Base-by-base conservation (phyloP, 2,888 invertebrate genomes). In the Chromoteleia sp. region DNA sequence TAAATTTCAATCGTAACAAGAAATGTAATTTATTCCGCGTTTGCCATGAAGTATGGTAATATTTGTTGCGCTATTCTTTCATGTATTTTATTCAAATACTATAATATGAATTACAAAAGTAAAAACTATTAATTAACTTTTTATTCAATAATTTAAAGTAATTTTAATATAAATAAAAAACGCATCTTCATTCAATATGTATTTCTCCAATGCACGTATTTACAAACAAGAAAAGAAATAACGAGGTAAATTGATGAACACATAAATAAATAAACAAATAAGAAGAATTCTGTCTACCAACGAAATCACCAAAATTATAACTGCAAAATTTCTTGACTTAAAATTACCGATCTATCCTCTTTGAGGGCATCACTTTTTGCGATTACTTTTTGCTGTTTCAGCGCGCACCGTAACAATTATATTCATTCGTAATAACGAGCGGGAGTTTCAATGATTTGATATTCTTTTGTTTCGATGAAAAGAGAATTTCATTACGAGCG, bases 361-460 rank as follows among this genome's bases (percentile, higher is more conserved):
- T 52, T 17, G 54, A 54, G 33, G 17, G 19, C 19, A 4, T 25
- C 12, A 36, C 30, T 19, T 21, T 21, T 29, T 19, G 17, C 25
- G 29, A 63, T 56, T 74, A 74, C 54, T 74, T 74, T 45, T 56
- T 33, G 54, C 39, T 56, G 61, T 61, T 74, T 54, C 52, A 21
- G 48, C 52, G n/a, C 65, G 52, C 54, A 43, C 10, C 52, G 33
- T 67, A 70, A 77, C 70, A 77, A 77, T 77, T 70, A 70, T 12
- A 63, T 54, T 63, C 45, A 48, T 45, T 77, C 70, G 48, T 56
- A 54, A 54, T 76, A 77, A 77, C 77, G 63, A 70, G 70, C 70
- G 48, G 39, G 63, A 70, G 21, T 77, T 77, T 70, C 70, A 77
- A 70, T 77, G 77, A 77, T 70, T 76, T 59, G 48, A 39, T 54